Evolutionary conservation across 2,888 invertebrate species (phyloP), one percentile per base, ranked within the genome.

Genomic region (Clostera curtula): DNA sequence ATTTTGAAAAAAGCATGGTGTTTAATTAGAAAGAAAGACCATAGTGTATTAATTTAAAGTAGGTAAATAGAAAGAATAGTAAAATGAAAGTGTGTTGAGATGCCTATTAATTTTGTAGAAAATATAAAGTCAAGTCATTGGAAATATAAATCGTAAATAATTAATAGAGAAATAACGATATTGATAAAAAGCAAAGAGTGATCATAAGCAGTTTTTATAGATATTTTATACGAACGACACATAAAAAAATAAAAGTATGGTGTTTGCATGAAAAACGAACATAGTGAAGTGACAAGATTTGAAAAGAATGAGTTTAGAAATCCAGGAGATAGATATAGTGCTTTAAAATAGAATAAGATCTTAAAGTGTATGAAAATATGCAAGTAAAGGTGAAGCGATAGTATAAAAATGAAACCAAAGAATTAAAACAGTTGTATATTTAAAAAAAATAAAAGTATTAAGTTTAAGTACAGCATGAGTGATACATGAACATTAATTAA

Each of bases 321-420:
- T n/a, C n/a, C n/a, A n/a, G n/a, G n/a, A n/a, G n/a, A n/a, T 8
- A 19, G 14, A 25, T 17, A 8, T 28, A 9, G 9, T 23, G 25
- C 6, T 5, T 24, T 38, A 9, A 24, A 10, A 17, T 24, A 10
- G 8, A 22, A 10, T 24, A 19, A 31, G 18, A 17, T 14, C 10
- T 5, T 13, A 22, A 4, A 8, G 12, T 20, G 20, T 12, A 19
- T 23, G 9, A 5, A 12, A 8, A 14, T 5, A 15, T 23, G 25
- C 17, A 12, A 24, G 26, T 29, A 15, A 24, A 19, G 22, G 31
- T 29, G 14, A 29, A 36, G 22, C 38, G 27, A 31, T 29, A 36
- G 25, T 31, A 44, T 47, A 37, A 60, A n/a, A 63, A 62, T 56
- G 59, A 62, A 62, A 60, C 55, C 43, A 57, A 31, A 40, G 40